Conservation (phyloP, 2,113 vertebrate species). For the Nicator chloris region DNA sequence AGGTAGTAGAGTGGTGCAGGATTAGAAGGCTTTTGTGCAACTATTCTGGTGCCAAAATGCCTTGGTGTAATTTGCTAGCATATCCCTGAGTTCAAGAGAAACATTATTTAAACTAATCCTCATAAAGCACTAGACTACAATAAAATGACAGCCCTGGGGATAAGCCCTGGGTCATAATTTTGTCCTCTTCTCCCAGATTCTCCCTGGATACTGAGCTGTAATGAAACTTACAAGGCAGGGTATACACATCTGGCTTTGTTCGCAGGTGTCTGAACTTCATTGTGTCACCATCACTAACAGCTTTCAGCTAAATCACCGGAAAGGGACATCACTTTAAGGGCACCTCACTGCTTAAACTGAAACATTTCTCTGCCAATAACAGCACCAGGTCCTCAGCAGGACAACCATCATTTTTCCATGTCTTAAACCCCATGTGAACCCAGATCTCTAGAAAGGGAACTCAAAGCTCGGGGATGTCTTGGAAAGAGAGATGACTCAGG, state of each 20-base stretch:
- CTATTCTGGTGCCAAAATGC: background rate
- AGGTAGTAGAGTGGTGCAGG: background rate
- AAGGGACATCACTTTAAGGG: background rate
- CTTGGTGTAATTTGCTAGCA: background rate
- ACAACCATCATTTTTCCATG: background rate
- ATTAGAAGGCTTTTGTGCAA: background rate
- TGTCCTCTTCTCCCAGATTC: background rate
- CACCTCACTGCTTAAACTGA: background rate
- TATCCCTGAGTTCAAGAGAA: background rate
- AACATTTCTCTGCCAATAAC: background rate
- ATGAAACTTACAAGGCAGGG: background rate
- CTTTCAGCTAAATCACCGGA: background rate
- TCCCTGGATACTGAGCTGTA: background rate
- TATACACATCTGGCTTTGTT: background rate
- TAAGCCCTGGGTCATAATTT: background rate
- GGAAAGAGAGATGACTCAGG: background rate
- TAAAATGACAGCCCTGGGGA: background rate
- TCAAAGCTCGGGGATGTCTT: background rate
- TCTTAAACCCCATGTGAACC: background rate
- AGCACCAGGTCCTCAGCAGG: background rate
- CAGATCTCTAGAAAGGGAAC: background rate
- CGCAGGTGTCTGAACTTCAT: background rate
- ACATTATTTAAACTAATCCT: background rate
- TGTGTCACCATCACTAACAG: background rate
- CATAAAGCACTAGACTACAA: background rate